Evolutionary conservation across 2,113 vertebrate genomes (phyloP).

Genomic region (Malurus cyaneus): DNA sequence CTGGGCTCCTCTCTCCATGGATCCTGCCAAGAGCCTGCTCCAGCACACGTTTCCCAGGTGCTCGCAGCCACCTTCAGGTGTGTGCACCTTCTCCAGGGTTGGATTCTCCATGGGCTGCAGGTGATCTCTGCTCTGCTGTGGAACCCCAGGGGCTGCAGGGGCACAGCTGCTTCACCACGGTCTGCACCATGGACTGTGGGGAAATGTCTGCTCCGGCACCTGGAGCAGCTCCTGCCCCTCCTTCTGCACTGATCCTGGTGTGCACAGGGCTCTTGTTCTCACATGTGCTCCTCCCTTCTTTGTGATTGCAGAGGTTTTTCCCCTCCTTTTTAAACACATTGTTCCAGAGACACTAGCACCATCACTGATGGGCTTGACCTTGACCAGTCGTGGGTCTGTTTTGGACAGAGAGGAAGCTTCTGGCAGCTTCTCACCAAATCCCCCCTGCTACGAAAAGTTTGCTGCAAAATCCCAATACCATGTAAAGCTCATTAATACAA

Average conservation of each 20-base stretch:
- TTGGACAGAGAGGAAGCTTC: background rate
- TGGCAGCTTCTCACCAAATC: background rate
- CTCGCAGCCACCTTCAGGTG: rapidly evolving
- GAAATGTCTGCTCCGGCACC: background rate
- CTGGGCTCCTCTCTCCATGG: background rate
- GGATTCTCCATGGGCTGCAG: background rate
- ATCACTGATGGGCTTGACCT: rapidly evolving
- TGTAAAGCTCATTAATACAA: background rate
- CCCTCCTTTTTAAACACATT: background rate
- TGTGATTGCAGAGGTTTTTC: background rate
- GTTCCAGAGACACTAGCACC: no score
- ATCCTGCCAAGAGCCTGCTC: background rate
- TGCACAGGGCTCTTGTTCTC: background rate
- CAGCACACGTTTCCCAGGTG: background rate
- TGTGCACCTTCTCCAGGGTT: background rate
- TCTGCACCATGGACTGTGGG: background rate
- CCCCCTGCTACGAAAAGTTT: background rate
- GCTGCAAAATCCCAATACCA: background rate
- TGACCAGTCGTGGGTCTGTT: rapidly evolving
- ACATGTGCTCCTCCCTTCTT: background rate
- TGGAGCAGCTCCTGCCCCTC: background rate
- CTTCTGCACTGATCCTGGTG: background rate
- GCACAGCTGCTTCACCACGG: background rate
- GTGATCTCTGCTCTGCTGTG: background rate
- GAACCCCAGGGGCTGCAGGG: background rate